Conservation (phyloP, 2,888 invertebrate species). For the Sinhomidia bicolor region DNA sequence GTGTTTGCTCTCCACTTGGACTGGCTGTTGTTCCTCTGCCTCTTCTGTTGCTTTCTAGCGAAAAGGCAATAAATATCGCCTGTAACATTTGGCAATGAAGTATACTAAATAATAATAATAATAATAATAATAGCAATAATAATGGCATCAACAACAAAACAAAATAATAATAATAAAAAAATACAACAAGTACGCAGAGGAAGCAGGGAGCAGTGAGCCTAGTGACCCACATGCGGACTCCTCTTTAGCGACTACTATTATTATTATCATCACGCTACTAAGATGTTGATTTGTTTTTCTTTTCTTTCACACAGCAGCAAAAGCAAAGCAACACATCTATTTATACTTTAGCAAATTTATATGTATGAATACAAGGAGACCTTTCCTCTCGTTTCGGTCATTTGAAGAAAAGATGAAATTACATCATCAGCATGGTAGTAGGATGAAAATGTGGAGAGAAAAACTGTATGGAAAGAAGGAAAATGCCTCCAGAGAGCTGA, state of each 20-base stretch:
- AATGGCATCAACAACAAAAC: not conserved
- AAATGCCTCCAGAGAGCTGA: constrained; percentile 65
- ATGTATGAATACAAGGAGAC: not conserved
- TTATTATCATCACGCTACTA: too few species aligned
- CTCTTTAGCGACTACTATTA: too few species aligned
- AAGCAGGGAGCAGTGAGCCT: not conserved
- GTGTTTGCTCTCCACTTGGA: not conserved
- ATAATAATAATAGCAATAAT: not conserved
- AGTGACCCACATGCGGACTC: constrained; percentile 41
- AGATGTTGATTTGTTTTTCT: constrained; percentile 25
- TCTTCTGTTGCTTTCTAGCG: not conserved
- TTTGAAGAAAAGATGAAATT: not conserved
- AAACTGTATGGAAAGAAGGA: constrained; percentile 5
- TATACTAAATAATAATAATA: not conserved
- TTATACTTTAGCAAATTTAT: constrained; percentile 9
- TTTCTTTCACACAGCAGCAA: not conserved
- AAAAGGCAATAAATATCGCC: constrained; percentile 14
- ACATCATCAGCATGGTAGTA: not conserved
- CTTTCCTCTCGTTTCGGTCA: not conserved
- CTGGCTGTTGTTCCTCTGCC: not conserved
- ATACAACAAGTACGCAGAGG: not conserved
- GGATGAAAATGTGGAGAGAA: not conserved
- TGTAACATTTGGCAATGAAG: constrained; percentile 51
- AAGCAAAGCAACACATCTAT: not conserved
- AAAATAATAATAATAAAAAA: not conserved